phyloP scores from a whole-genome alignment of 2,888 invertebrate genomes.

The Metacarcinus magister region DNA sequence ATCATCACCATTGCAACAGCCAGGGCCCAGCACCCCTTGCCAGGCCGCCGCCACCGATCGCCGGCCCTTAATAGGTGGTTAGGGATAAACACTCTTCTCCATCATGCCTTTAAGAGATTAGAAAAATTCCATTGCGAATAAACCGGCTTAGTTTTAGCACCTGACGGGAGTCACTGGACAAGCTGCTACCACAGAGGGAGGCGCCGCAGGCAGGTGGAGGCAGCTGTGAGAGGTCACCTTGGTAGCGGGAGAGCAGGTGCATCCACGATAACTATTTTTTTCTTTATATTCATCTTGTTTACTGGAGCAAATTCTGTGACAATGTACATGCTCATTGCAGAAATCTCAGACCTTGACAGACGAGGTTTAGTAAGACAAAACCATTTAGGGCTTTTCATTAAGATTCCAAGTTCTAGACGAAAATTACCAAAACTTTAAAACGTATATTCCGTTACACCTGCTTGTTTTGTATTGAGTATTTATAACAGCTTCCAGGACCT shows the following conservation, averaged over 20 bases:
- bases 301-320: not conserved
- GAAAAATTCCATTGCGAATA: constrained; percentile 29
- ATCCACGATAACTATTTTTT: not conserved
- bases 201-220: constrained; percentile 31
- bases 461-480: not conserved
- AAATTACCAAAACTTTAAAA: not conserved
- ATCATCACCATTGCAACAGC: not conserved
- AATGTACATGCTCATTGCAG: not conserved
- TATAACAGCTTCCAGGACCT: not conserved
- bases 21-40: not conserved
- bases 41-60: not conserved
- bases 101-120: constrained; percentile 44
- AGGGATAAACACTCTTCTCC: not conserved
- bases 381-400: not conserved
- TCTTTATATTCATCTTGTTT: not conserved
- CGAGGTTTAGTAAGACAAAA: not conserved
- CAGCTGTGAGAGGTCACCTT: constrained; percentile 17
- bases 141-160: constrained; percentile 44
- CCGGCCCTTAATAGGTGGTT: not conserved
- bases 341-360: not conserved
- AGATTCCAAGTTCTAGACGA: not conserved
- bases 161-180: constrained; percentile 36
- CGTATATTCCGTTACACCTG: not conserved
- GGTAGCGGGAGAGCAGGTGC: constrained; percentile 5
- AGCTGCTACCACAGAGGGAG: not conserved